phyloP scores from a whole-genome alignment of 2,888 invertebrate genomes.

The Eristalis tenax region DNA sequence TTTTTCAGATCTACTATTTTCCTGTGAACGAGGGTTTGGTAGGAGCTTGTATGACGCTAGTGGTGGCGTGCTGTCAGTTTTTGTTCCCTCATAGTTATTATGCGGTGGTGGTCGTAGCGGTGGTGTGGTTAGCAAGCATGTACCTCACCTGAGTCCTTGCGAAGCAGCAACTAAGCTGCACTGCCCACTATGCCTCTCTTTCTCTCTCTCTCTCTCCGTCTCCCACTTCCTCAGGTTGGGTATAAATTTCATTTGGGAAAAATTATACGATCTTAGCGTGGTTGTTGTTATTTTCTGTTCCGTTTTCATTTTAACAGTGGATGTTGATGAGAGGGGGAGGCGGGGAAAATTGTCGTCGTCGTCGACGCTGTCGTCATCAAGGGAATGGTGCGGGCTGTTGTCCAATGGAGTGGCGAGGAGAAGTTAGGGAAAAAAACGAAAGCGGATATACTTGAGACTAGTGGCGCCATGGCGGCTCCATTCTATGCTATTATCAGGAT shows the following conservation, averaged over 20 bases:
- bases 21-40: neutral
- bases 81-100: slow-evolving; percentile 32
- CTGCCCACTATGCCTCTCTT: neutral
- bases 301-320: slow-evolving; percentile 29
- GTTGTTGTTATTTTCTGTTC: slow-evolving; percentile 20
- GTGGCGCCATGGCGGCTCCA: slow-evolving; percentile 55
- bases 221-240: neutral
- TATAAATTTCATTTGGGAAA: slow-evolving; percentile 42
- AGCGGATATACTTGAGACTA: slow-evolving; percentile 54
- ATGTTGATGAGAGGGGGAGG: neutral
- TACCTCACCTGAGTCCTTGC: slow-evolving; percentile 21
- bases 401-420: neutral
- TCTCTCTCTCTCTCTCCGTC: neutral
- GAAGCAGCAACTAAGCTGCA: slow-evolving; percentile 31
- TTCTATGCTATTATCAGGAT: slow-evolving; percentile 55
- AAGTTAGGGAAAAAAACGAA: slow-evolving; percentile 25
- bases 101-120: slow-evolving; percentile 22
- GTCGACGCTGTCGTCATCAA: neutral
- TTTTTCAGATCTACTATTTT: slow-evolving; percentile 1
- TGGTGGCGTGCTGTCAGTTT: slow-evolving; percentile 53
- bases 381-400: neutral
- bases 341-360: slow-evolving; percentile 24
- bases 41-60: neutral
- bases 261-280: slow-evolving; percentile 20
- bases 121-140: neutral